Evolutionary conservation across 2,888 invertebrate genomes (phyloP).

Genomic region (Dascillus cervinus): DNA sequence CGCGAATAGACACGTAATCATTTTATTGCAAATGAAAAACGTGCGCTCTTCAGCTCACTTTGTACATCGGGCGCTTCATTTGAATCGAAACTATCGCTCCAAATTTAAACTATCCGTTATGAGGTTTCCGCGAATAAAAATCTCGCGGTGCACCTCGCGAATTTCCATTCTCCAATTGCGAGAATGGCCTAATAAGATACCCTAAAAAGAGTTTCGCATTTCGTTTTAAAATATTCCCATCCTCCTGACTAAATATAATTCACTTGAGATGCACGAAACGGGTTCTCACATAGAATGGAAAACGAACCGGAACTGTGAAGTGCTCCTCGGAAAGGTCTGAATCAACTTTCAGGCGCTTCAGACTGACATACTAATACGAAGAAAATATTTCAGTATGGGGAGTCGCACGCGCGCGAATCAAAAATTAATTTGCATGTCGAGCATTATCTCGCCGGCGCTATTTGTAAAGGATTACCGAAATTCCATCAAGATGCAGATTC

Average conservation of each 20-base stretch:
- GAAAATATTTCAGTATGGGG: too few species aligned
- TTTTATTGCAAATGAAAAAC: conserved; percentile 30
- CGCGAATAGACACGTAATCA: conserved; percentile 24
- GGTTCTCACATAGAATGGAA: conserved; percentile 10
- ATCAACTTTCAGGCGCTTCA: conserved; percentile 11
- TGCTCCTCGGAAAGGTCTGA: conserved; percentile 11
- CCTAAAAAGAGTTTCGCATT: background rate
- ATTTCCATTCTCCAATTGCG: too few species aligned
- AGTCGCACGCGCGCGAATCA: too few species aligned
- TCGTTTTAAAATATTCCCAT: background rate
- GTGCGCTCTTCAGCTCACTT: conserved; percentile 16
- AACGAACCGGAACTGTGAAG: conserved; percentile 9
- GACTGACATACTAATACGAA: conserved; percentile 10
- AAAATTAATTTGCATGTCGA: too few species aligned
- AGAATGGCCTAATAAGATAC: too few species aligned
- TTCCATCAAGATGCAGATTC: too few species aligned
- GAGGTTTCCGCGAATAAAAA: too few species aligned
- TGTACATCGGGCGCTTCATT: conserved; percentile 12
- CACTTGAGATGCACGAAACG: conserved; percentile 6
- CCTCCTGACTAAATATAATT: background rate
- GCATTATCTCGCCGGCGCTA: too few species aligned
- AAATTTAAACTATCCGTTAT: conserved; percentile 10
- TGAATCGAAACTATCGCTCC: conserved; percentile 13
- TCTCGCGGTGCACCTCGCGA: too few species aligned
- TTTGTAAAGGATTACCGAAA: too few species aligned